phyloP scores from a whole-genome alignment of 35 echinoderm and acorn worm species.

The Diadema setosum region DNA sequence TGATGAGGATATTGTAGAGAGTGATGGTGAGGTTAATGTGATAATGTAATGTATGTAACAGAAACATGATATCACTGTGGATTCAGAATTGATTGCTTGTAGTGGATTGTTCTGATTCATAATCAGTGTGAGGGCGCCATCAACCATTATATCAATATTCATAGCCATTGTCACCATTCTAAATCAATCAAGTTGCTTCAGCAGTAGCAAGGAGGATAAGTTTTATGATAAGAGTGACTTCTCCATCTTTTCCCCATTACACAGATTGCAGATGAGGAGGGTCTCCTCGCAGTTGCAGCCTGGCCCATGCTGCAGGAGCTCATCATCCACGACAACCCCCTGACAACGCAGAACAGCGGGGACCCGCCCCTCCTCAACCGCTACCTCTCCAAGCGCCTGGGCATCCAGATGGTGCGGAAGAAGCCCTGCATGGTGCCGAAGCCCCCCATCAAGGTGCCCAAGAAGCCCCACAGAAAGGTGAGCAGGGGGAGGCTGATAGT shows the following conservation, averaged over 20 bases:
- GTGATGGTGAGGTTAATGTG: not conserved
- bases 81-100: too few species aligned
- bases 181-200: too few species aligned
- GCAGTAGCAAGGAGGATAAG: too few species aligned
- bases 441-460: conserved; percentile 52
- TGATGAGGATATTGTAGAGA: not conserved
- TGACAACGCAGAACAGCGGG: conserved; percentile 75
- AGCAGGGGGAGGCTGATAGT: too few species aligned
- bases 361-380: conserved; percentile 83
- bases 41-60: not conserved
- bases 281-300: conserved; percentile 75
- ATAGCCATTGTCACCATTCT: too few species aligned
- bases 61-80: too few species aligned
- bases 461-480: conserved; percentile 74
- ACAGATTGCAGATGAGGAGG: conserved; percentile 84
- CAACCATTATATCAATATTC: too few species aligned
- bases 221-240: not conserved
- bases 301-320: conserved; percentile 93
- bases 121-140: too few species aligned
- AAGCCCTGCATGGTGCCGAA: conserved; percentile 31
- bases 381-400: conserved; percentile 73
- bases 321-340: conserved; percentile 88
- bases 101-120: too few species aligned
- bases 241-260: not conserved
- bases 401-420: conserved; percentile 67